phyloP scores from a whole-genome alignment of 2,797 vertebrate species.

The Anguilla megastoma region DNA sequence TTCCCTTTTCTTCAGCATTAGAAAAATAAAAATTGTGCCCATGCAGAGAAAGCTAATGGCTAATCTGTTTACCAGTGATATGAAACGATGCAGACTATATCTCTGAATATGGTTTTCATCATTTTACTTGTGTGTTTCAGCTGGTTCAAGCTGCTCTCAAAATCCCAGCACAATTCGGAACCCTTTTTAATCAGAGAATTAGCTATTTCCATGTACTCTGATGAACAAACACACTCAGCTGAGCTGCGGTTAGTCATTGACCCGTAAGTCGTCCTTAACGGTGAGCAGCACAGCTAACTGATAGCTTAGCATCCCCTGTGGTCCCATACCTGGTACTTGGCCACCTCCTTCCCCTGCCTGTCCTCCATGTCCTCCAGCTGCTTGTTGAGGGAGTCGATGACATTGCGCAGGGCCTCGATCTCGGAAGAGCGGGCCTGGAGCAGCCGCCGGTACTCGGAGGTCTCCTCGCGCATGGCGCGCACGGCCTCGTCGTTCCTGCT shows the following conservation, averaged over 20 bases:
- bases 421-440: constrained; percentile 78
- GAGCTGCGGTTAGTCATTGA: neutral
- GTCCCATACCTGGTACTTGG: constrained; percentile 77
- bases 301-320: neutral
- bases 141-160: neutral
- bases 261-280: neutral
- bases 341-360: constrained; percentile 73
- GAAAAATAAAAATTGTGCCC: neutral
- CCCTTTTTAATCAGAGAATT: no score
- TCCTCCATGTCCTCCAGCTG: constrained; percentile 78
- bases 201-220: neutral
- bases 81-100: neutral
- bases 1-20: neutral
- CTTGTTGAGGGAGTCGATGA: constrained; percentile 76
- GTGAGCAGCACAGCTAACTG: neutral
- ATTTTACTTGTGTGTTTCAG: neutral
- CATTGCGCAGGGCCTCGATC: constrained; percentile 78
- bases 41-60: neutral
- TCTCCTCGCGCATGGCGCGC: constrained; percentile 80
- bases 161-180: neutral
- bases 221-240: neutral
- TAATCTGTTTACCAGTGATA: neutral
- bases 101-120: neutral
- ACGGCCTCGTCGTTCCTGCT: constrained; percentile 76
- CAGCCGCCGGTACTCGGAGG: constrained; percentile 79